Evolutionary conservation across 2,797 vertebrate genomes (phyloP), one percentile per base, ranked within the genome.

Genomic region (Peromyscus melanophrys): DNA sequence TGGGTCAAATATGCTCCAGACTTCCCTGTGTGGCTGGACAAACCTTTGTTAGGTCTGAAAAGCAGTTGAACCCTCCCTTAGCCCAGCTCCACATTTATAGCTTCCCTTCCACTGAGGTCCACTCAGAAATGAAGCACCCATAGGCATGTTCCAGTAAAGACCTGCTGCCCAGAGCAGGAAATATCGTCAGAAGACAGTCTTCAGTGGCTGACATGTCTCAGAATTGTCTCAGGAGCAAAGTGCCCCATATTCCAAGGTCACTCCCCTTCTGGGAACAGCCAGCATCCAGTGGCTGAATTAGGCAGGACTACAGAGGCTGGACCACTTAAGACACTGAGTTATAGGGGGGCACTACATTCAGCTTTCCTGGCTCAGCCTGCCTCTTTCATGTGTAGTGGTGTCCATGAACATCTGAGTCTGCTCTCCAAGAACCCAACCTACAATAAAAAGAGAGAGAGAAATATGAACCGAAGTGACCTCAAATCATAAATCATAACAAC

Each of bases 381-480:
- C 31, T 61, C 29, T 25, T 73, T 46, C 46, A 19, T 9, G 37
- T 2, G 12, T 31, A 2, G 13, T n/a, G 12, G 31, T 13, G 25
- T n/a, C 76, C n/a, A 31, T 6, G 80, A 87, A 29, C 27, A 16
- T 57, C 59, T 27, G n/a, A 34, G 52, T 69, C 31, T 65, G 31
- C 55, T 21, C 69, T 29, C 43, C 12, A 27, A 94, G 43, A 96
- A 83, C 37, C 40, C 49, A 82, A 85, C 57, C 21, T 16, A 2
- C 10, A 69, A 34, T 27, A 86, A 82, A 69, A 21, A 55, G 13
- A 78, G 77, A 34, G 29, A 19, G 19, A 76, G 89, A 46, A 43
- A 69, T 11, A 34, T 43, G 61, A 92, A 55, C 78, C 90, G 43
- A 86, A 95, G 61, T 90, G 82, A 86, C 21, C 75, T 92, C 55